Evolutionary conservation across 2,888 invertebrate genomes (phyloP).

Genomic region (Drosophila engyochracea): DNA sequence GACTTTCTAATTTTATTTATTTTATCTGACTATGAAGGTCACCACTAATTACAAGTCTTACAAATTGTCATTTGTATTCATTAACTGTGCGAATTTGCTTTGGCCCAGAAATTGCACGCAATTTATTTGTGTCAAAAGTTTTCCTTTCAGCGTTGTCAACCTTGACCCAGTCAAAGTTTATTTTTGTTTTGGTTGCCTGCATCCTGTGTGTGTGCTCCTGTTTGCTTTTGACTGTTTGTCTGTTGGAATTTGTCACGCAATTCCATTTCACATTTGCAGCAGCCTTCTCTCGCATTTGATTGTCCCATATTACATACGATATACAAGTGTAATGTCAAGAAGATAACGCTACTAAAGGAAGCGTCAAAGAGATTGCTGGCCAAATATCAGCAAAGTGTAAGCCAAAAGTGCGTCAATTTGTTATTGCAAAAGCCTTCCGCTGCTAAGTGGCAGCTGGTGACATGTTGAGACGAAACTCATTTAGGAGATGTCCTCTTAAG

Average conservation of each 20-base stretch:
- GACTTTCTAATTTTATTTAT: not conserved
- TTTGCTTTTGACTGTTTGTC: constrained; percentile 9
- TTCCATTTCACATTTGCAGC: constrained; percentile 42
- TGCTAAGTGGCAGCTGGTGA: constrained; percentile 3
- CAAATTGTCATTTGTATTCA: constrained; percentile 34
- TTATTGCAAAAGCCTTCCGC: constrained; percentile 7
- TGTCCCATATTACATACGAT: constrained; percentile 8
- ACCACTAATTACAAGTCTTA: constrained; percentile 8
- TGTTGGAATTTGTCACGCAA: constrained; percentile 51
- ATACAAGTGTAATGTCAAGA: constrained; percentile 15
- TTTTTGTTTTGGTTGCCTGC: not conserved
- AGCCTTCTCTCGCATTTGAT: constrained; percentile 26
- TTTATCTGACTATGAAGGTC: not conserved
- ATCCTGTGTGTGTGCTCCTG: not conserved
- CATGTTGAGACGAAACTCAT: not conserved
- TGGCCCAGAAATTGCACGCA: constrained; percentile 13
- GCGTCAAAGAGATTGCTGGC: constrained; percentile 5
- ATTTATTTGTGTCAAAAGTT: constrained; percentile 39
- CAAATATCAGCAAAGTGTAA: constrained; percentile 8
- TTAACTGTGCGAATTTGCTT: constrained; percentile 22
- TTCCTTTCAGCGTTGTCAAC: constrained; percentile 28
- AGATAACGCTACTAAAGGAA: not conserved
- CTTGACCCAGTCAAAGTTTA: constrained; percentile 59
- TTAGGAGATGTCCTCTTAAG: not conserved
- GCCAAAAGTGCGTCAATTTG: constrained; percentile 25